phyloP scores from a whole-genome alignment of 2,797 vertebrate genomes.

The Macropus fuliginosus region DNA sequence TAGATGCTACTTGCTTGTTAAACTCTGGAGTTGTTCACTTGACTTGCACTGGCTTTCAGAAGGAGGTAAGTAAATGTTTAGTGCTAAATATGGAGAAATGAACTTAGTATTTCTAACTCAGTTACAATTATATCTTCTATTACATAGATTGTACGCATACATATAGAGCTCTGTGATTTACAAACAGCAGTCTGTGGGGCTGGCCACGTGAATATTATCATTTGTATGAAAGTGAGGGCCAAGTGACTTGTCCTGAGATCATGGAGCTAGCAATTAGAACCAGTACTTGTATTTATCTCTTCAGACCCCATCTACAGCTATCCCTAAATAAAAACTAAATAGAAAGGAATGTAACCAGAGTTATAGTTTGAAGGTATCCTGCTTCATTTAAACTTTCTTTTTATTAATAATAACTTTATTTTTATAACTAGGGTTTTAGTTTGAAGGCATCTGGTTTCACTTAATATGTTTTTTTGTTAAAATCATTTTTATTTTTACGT shows the following conservation, averaged over 20 bases:
- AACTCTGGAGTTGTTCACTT: slow-evolving; percentile 93
- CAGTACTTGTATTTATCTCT: not conserved
- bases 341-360: too few relatives aligned
- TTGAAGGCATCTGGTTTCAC: not conserved
- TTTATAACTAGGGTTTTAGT: not conserved
- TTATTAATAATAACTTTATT: too few relatives aligned
- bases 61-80: slow-evolving; percentile 88
- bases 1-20: slow-evolving; percentile 95
- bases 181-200: not conserved
- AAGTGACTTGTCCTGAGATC: not conserved
- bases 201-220: not conserved
- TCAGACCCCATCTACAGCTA: not conserved
- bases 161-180: not conserved
- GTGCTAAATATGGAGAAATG: not conserved
- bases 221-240: not conserved
- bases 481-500: not conserved
- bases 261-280: not conserved
- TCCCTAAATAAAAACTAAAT: too few relatives aligned
- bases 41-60: slow-evolving; percentile 95
- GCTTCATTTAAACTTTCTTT: too few relatives aligned
- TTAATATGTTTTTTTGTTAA: not conserved
- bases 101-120: not conserved
- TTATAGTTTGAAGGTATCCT: too few relatives aligned
- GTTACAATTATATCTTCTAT: slow-evolving; percentile 1
- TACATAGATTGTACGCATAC: not conserved